Percentiles rank a stretch among this genome's conserved stretches.
phyloP scores from a whole-genome alignment of 2,113 vertebrate species.

The Gracilinanus agilis region DNA sequence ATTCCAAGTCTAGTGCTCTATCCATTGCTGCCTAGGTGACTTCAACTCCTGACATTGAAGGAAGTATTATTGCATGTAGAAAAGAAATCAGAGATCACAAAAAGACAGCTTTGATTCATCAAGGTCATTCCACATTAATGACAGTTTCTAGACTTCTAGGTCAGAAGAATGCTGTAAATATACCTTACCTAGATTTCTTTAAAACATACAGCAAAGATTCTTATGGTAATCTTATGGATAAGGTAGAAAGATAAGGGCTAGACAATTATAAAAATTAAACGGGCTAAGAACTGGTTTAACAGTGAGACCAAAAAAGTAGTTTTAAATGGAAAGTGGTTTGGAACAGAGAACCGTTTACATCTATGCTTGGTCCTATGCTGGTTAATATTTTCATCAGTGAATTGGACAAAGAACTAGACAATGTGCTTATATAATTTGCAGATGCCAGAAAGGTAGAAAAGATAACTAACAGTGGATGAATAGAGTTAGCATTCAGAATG shows the following conservation, averaged over 20 bases:
- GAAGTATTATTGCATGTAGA: not conserved
- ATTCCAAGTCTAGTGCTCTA: not conserved
- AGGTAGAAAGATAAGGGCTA: not conserved
- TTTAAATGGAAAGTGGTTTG: not conserved
- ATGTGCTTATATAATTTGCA: not conserved
- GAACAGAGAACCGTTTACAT: too few species aligned
- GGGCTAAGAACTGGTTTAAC: not conserved
- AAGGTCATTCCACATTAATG: not conserved
- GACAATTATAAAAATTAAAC: not conserved
- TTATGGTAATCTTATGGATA: not conserved
- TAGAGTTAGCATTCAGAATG: not conserved
- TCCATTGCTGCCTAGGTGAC: not conserved
- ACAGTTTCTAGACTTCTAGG: not conserved
- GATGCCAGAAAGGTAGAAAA: not conserved
- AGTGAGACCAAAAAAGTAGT: not conserved
- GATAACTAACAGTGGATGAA: not conserved
- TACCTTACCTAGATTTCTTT: not conserved
- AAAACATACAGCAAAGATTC: not conserved
- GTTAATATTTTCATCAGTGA: not conserved
- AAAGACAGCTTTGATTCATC: not conserved
- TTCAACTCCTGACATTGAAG: not conserved
- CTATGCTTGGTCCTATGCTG: not conserved
- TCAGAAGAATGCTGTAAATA: not conserved
- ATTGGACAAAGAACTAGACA: not conserved
- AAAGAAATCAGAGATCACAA: not conserved